Evolutionary conservation across 2,888 invertebrate species (phyloP).

Genomic region (Nezara viridula): DNA sequence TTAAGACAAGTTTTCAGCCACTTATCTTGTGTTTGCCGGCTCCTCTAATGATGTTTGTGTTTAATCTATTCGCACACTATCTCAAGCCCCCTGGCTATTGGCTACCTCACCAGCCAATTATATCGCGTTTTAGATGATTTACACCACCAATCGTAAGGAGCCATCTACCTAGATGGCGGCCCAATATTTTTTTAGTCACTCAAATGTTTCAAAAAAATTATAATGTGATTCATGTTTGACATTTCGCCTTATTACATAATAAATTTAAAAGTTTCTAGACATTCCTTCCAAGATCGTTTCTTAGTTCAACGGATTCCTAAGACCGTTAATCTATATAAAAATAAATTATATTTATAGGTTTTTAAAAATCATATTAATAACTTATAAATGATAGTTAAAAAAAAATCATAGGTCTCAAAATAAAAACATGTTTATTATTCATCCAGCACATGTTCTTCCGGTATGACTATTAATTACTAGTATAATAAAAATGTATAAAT

Average conservation of each 20-base stretch:
- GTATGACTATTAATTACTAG: too few relatives aligned
- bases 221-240: not conserved
- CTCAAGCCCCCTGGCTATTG: constrained; percentile 5
- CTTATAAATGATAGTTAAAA: too few relatives aligned
- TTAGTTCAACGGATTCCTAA: too few relatives aligned
- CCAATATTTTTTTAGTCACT: not conserved
- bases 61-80: constrained; percentile 26
- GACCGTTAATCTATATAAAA: too few relatives aligned
- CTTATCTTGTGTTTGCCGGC: not conserved
- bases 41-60: constrained; percentile 16
- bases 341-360: too few relatives aligned
- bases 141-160: not conserved
- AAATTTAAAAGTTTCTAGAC: not conserved
- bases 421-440: too few relatives aligned
- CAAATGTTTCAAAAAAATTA: not conserved
- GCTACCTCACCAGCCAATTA: constrained; percentile 8
- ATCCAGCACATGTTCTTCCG: too few relatives aligned
- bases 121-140: constrained; percentile 23
- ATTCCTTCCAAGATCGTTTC: not conserved
- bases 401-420: too few relatives aligned
- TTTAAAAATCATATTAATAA: too few relatives aligned
- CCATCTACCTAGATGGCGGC: not conserved
- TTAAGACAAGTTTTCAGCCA: not conserved
- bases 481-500: too few relatives aligned
- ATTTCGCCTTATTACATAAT: not conserved